These are phyloP conservation scores for Nothocercus julius DNA, from an alignment of 2,113 vertebrate genomes.

Conservation along the genomic window DNA sequence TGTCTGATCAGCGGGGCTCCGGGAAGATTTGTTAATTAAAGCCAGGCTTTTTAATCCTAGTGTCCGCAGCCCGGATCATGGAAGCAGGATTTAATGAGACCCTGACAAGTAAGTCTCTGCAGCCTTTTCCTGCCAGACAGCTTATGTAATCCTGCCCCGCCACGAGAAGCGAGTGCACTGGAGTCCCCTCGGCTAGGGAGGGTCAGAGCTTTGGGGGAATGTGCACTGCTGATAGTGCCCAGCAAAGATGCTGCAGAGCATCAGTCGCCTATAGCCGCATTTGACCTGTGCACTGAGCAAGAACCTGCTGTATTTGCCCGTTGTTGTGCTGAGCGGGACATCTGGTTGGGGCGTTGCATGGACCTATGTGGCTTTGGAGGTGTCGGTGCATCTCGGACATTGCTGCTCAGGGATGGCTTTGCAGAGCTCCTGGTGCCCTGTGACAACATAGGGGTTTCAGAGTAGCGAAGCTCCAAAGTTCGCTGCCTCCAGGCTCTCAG, in stretches of 20 bases:
- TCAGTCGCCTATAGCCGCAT: background rate
- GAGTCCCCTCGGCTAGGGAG: background rate
- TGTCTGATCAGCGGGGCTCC: background rate
- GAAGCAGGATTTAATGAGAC: constrained; percentile 34
- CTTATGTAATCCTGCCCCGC: background rate
- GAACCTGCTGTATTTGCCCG: background rate
- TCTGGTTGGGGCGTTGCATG: background rate
- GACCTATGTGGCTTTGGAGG: background rate
- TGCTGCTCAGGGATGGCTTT: too few relatives aligned
- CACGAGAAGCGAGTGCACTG: too few relatives aligned
- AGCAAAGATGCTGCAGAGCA: background rate
- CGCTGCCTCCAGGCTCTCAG: background rate
- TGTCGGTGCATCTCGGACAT: too few relatives aligned
- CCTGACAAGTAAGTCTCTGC: constrained; percentile 8
- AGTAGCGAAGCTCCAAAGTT: background rate
- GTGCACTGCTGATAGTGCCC: background rate
- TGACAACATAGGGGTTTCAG: background rate
- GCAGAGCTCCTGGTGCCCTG: background rate
- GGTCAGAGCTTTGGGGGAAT: background rate
- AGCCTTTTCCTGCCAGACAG: constrained; percentile 49
- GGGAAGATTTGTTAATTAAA: constrained; percentile 67
- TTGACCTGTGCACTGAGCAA: background rate
- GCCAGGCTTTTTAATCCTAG: constrained; percentile 47
- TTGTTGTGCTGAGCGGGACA: background rate
- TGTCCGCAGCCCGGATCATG: background rate